These are phyloP conservation scores for Tetrax tetrax DNA, from an alignment of 2,113 vertebrate species.

Conservation along the genomic window DNA sequence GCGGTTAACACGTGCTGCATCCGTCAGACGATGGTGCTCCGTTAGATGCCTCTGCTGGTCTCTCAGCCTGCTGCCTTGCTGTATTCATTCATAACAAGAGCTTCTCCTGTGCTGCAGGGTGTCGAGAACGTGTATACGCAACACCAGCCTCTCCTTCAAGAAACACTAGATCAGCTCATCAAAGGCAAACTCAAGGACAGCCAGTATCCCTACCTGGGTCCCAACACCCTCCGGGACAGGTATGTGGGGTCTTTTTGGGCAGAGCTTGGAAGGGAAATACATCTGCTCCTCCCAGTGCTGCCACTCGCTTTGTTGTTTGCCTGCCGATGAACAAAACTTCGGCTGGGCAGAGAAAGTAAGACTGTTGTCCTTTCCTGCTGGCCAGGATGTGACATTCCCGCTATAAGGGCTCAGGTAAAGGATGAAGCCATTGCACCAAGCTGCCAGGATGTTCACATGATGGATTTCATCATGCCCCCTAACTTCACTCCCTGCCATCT, in stretches of 20 bases:
- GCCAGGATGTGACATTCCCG: fast-evolving
- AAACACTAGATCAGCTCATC: conserved; percentile 94
- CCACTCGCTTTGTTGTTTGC: not conserved
- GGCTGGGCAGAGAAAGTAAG: not conserved
- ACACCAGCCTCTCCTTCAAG: conserved; percentile 92
- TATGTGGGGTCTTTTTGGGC: not conserved
- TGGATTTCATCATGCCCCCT: not conserved
- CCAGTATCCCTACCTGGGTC: conserved; percentile 92
- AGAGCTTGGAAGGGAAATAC: not conserved
- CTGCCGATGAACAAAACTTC: not conserved
- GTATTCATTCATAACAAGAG: not conserved
- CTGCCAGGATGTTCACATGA: not conserved
- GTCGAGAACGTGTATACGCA: conserved; percentile 97
- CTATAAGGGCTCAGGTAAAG: not conserved
- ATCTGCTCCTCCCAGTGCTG: not conserved
- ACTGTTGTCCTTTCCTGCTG: not conserved
- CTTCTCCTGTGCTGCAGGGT: conserved; percentile 74
- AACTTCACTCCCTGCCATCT: conserved; percentile 41
- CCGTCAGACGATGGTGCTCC: not conserved
- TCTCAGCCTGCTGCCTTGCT: not conserved
- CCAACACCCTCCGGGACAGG: conserved; percentile 86
- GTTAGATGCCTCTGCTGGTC: not conserved
- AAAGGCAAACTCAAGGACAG: conserved; percentile 94
- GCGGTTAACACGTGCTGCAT: fast-evolving
- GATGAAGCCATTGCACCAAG: not conserved